These are phyloP conservation scores for Hippolais icterina DNA, from an alignment of 2,113 vertebrate species.

Conservation along the genomic window DNA sequence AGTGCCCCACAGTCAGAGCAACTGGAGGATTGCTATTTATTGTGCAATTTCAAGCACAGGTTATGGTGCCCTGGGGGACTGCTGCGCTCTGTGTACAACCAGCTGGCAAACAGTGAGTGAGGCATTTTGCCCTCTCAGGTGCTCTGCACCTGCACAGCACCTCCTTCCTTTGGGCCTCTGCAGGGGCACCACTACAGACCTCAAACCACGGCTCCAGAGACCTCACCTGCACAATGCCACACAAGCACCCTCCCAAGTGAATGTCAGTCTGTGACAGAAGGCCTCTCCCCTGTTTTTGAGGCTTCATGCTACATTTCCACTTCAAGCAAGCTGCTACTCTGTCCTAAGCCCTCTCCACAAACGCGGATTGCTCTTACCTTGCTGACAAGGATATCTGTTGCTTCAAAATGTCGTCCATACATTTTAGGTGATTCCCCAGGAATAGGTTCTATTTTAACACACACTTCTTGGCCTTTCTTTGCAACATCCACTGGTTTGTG, in stretches of 20 bases:
- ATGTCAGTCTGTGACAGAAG: background rate
- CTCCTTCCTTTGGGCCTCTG: background rate
- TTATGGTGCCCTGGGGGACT: rapidly evolving
- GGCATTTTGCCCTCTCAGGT: background rate
- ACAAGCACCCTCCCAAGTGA: rapidly evolving
- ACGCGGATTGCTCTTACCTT: constrained; percentile 76
- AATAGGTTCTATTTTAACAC: constrained; percentile 96
- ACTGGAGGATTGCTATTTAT: rapidly evolving
- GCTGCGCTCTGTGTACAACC: background rate
- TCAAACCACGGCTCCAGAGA: background rate
- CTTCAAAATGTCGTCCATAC: constrained; percentile 97
- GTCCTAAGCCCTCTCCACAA: background rate
- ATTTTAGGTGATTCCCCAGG: constrained; percentile 98
- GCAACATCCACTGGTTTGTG: constrained; percentile 92
- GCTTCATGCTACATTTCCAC: background rate
- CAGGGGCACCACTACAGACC: background rate
- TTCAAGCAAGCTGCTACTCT: background rate
- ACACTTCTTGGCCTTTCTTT: constrained; percentile 97
- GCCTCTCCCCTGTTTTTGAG: background rate
- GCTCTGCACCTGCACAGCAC: background rate
- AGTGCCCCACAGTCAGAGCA: background rate
- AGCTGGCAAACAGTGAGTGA: rapidly evolving
- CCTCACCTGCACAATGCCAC: rapidly evolving
- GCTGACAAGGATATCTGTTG: constrained; percentile 92
- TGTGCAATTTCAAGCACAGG: background rate